A percentile compares a stretch with the other conserved stretches of the same genome.
phyloP scores from a whole-genome alignment of 2,113 vertebrate genomes.

The Phycodurus eques region DNA sequence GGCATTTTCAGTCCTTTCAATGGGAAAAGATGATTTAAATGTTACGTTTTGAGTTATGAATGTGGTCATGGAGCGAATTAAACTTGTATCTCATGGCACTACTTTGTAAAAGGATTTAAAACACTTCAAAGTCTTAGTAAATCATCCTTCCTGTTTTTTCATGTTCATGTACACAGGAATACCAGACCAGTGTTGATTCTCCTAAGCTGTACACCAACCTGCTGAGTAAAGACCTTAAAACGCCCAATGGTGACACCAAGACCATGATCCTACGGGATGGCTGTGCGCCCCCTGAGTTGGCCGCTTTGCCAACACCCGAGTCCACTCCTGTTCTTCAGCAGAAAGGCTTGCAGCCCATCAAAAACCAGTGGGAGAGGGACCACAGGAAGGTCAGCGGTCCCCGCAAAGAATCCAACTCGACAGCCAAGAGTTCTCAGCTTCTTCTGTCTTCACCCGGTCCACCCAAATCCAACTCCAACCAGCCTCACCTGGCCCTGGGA shows the following conservation, averaged over 20 bases:
- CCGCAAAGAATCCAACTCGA: constrained; percentile 80
- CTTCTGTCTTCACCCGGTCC: constrained; percentile 86
- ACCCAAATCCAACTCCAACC: constrained; percentile 72
- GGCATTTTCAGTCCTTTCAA: neutral
- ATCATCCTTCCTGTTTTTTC: constrained; percentile 16
- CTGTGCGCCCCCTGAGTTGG: constrained; percentile 89
- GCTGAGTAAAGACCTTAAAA: constrained; percentile 78
- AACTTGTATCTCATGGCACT: neutral
- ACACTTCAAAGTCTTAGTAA: no score
- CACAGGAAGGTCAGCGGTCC: constrained; percentile 79
- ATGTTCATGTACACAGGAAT: constrained; percentile 71
- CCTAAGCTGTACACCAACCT: constrained; percentile 94
- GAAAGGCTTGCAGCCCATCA: constrained; percentile 88
- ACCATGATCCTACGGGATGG: constrained; percentile 85
- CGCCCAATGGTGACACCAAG: constrained; percentile 81
- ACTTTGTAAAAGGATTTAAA: neutral
- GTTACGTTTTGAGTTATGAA: neutral
- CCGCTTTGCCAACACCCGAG: constrained; percentile 92
- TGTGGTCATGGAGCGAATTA: neutral
- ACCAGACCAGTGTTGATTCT: constrained; percentile 88
- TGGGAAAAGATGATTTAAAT: neutral
- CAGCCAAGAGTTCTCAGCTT: constrained; percentile 86
- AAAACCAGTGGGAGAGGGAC: constrained; percentile 85
- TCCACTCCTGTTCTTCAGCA: constrained; percentile 95
- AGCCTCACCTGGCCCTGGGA: constrained; percentile 82